Evolutionary conservation across 2,888 invertebrate genomes (phyloP).

Genomic region (Heliconius erato): DNA sequence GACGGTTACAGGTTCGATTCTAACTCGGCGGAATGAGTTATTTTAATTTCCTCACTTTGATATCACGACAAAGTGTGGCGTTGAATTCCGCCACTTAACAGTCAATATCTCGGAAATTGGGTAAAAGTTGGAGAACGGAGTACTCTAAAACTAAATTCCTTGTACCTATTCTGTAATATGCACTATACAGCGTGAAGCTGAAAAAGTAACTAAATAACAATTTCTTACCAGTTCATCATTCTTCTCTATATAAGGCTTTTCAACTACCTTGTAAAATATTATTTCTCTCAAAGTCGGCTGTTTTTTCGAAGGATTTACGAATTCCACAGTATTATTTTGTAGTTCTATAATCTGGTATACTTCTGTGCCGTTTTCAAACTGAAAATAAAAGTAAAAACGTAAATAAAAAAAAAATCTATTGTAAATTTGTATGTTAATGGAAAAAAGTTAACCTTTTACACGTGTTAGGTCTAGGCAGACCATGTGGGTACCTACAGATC

Average conservation of each 20-base stretch:
- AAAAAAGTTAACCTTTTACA: too few relatives aligned
- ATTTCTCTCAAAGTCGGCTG: slow-evolving; percentile 43
- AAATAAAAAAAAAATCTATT: too few relatives aligned
- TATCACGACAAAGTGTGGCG: background rate
- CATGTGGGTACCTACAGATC: too few relatives aligned
- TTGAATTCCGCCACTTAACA: background rate
- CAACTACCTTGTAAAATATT: slow-evolving; percentile 39
- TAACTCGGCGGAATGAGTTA: too few relatives aligned
- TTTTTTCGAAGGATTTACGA: slow-evolving; percentile 33
- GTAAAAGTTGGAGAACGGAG: too few relatives aligned
- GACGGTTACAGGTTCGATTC: too few relatives aligned
- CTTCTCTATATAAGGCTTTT: slow-evolving; percentile 30
- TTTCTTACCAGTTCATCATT: slow-evolving; percentile 26
- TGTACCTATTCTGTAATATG: too few relatives aligned
- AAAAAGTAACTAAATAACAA: background rate
- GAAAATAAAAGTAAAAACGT: background rate
- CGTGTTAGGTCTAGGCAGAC: too few relatives aligned
- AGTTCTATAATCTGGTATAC: slow-evolving; percentile 39
- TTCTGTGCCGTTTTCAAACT: slow-evolving; percentile 42
- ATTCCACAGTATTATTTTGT: slow-evolving; percentile 35
- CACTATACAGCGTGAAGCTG: background rate
- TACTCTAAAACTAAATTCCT: too few relatives aligned
- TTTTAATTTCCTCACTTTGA: too few relatives aligned
- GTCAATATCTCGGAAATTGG: background rate
- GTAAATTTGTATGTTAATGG: too few relatives aligned